A percentile compares a stretch with the other conserved stretches of the same genome.
phyloP scores from a whole-genome alignment of 1,140 invertebrate species.

The Drosophila nebulosa region DNA sequence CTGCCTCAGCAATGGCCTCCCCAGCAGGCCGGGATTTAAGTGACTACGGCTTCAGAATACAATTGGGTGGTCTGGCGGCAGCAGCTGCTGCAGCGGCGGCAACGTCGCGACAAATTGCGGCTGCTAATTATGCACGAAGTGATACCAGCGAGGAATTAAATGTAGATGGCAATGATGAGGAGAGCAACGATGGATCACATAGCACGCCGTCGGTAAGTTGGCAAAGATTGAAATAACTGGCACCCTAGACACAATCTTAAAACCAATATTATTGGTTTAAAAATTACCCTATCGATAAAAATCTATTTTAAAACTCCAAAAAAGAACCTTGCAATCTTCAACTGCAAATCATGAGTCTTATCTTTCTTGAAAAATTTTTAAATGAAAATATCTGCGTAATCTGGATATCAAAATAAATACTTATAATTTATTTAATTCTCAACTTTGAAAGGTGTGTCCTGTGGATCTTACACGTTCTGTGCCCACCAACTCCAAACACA shows the following conservation, averaged over 20 bases:
- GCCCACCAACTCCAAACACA: conserved; percentile 35
- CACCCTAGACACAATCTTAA: too few species aligned
- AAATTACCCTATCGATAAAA: too few species aligned
- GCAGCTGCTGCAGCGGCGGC: conserved; percentile 75
- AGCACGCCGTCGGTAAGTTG: conserved; percentile 78
- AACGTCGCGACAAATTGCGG: conserved; percentile 73
- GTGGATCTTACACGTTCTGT: conserved; percentile 80
- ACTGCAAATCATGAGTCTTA: too few species aligned
- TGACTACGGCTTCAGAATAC: conserved; percentile 81
- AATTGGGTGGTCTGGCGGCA: conserved; percentile 75
- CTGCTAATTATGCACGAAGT: conserved; percentile 77
- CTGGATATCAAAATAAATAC: too few species aligned
- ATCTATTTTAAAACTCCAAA: too few species aligned
- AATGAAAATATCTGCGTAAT: too few species aligned
- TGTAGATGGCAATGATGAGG: conserved; percentile 80
- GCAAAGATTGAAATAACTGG: too few species aligned
- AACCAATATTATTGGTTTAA: background rate
- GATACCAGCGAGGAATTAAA: conserved; percentile 80
- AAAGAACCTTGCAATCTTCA: too few species aligned
- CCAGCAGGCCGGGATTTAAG: conserved; percentile 69
- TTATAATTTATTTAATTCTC: too few species aligned
- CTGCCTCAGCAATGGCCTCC: conserved; percentile 31
- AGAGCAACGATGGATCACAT: conserved; percentile 74
- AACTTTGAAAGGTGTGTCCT: conserved; percentile 80
- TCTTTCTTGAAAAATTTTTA: too few species aligned